These are phyloP conservation scores for Spea hammondii DNA, from an alignment of 2,797 vertebrate genomes.

Conservation along the genomic window DNA sequence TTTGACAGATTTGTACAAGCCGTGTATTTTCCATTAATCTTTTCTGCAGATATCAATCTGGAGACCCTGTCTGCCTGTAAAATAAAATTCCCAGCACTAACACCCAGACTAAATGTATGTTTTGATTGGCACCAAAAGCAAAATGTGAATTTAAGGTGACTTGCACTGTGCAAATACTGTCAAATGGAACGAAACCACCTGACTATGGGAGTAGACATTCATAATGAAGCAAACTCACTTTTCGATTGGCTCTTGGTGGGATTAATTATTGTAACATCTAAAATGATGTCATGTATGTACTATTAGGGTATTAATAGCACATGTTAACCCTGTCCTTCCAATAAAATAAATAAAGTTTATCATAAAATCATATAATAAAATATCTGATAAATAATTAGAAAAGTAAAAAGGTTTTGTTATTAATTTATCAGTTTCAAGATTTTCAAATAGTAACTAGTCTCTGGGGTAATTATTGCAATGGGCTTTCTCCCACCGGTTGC, in stretches of 20 bases:
- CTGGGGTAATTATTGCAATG: too few species aligned
- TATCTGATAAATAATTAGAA: too few species aligned
- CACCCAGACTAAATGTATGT: slow-evolving; percentile 32
- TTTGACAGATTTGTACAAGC: slow-evolving; percentile 32
- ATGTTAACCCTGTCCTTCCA: too few species aligned
- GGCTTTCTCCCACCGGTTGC: too few species aligned
- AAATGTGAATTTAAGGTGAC: slow-evolving; percentile 30
- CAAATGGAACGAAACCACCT: slow-evolving; percentile 42
- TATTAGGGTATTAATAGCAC: background rate
- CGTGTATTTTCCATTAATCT: slow-evolving; percentile 31
- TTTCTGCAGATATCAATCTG: slow-evolving; percentile 40
- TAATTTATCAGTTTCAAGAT: too few species aligned
- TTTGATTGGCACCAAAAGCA: slow-evolving; percentile 38
- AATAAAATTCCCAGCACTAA: slow-evolving; percentile 35
- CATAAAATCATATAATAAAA: too few species aligned
- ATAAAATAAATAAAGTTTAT: too few species aligned
- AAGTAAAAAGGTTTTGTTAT: too few species aligned
- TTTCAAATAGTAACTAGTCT: too few species aligned
- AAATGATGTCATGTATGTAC: slow-evolving; percentile 14
- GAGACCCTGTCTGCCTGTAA: slow-evolving; percentile 28
- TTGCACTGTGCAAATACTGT: slow-evolving; percentile 29
- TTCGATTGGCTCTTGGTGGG: background rate
- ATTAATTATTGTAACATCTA: background rate
- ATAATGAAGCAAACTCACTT: slow-evolving; percentile 7
- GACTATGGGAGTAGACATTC: slow-evolving; percentile 40